Percentiles rank a stretch among this genome's conserved stretches.
phyloP scores from a whole-genome alignment of 2,113 vertebrate genomes.

The Platichthys flesus region DNA sequence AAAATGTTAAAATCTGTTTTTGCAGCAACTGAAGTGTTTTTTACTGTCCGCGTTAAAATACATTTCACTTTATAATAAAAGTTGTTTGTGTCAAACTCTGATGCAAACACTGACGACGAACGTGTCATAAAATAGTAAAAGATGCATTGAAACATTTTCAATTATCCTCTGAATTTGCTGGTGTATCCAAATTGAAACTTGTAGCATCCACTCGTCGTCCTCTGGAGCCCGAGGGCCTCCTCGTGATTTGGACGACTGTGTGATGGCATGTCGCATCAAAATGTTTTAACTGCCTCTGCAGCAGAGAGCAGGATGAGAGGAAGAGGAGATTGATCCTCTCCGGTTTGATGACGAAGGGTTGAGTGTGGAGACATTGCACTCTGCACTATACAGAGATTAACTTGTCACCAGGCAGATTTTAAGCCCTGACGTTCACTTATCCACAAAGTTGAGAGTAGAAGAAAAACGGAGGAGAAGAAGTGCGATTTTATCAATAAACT shows the following conservation, averaged over 20 bases:
- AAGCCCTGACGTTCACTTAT: slow-evolving; percentile 33
- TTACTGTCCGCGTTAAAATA: not conserved
- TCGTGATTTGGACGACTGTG: slow-evolving; percentile 32
- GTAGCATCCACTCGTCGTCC: slow-evolving; percentile 26
- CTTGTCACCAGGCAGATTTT: slow-evolving; percentile 71
- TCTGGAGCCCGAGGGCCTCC: slow-evolving; percentile 17
- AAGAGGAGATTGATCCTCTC: slow-evolving; percentile 64
- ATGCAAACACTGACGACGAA: slow-evolving; percentile 1
- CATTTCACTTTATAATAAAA: too few relatives aligned
- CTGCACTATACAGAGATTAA: slow-evolving; percentile 72
- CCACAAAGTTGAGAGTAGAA: not conserved
- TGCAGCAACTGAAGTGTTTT: not conserved
- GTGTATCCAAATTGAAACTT: slow-evolving; percentile 43
- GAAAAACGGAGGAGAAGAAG: slow-evolving; percentile 7
- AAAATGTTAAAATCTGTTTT: not conserved
- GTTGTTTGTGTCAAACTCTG: not conserved
- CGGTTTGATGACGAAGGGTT: slow-evolving; percentile 53
- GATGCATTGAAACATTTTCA: slow-evolving; percentile 3
- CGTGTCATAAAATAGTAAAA: not conserved
- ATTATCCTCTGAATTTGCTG: slow-evolving; percentile 33
- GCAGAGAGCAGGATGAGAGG: slow-evolving; percentile 51
- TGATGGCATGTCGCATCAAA: slow-evolving; percentile 54
- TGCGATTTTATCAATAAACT: slow-evolving; percentile 24
- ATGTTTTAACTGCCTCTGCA: slow-evolving; percentile 43
- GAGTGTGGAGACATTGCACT: slow-evolving; percentile 71